Evolutionary conservation across 1,140 invertebrate species (phyloP), one percentile per base, ranked within the genome.

Genomic region (Drosophila parabipectinata): DNA sequence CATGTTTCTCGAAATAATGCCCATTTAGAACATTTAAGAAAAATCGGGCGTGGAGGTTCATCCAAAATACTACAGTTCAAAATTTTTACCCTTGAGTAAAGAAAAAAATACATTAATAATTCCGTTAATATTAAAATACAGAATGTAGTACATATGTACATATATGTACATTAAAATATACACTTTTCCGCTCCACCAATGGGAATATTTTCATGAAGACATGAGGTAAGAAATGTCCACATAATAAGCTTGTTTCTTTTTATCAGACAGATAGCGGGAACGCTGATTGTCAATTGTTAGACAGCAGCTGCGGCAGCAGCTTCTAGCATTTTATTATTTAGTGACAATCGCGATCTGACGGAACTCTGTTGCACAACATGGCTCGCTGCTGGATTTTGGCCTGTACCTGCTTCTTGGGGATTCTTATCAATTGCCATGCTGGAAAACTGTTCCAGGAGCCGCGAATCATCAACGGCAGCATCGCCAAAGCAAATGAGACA

Each of bases 401-500:
- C 61, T 57, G 21, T 15, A 34, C 15, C 28, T 51, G 37, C 0
- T 12, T 7, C 12, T 14, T 9, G 8, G 7, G 8, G 21, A 4
- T 44, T 7, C 7, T 32, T 1, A 14, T 32, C 10, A 1, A 8
- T 24, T 24, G 41, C 10, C 8, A 3, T 3, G 18, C 44, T 1
- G 44, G 10, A 4, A 26, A 44, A 2, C 37, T 5, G 10, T 12
- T 51, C 1, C 72, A 58, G 7, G 53, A 74, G 48, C 44, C 84
- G 12, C 79, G 90, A 4, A 91, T 91, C 12, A 91, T 91, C 41
- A 91, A 91, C 66, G 90, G 90, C 0, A 83, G 72, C 9, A 9
- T 56, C 4, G 90, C 90, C 6, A 58, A 9, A 1, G 24, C 55
- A 8, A 56, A 55, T 0, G 68, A 90, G 18, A 69, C 84, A 0